phyloP scores from a whole-genome alignment of 2,113 vertebrate genomes.

The Phrynocephalus versicolor region DNA sequence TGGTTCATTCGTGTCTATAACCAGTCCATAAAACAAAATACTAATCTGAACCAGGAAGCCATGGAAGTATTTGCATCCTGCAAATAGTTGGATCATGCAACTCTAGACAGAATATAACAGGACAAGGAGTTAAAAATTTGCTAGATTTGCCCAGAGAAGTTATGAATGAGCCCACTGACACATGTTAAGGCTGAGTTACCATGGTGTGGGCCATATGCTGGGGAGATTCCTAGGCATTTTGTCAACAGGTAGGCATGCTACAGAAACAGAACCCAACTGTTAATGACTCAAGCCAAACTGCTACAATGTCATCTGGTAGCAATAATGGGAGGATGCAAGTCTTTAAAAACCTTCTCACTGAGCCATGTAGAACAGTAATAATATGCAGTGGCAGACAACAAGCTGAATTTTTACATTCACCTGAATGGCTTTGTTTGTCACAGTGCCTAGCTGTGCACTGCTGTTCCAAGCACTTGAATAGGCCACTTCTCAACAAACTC shows the following conservation, averaged over 20 bases:
- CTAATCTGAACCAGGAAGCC: not conserved
- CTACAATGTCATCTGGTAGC: not conserved
- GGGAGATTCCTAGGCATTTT: no score
- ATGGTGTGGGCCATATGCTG: not conserved
- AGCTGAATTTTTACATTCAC: not conserved
- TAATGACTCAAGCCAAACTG: not conserved
- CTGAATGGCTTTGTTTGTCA: not conserved
- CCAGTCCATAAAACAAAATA: no score
- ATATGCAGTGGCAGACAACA: not conserved
- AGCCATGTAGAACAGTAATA: no score
- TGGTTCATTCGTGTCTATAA: not conserved
- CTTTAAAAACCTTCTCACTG: not conserved
- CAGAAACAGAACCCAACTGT: no score
- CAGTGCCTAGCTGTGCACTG: not conserved
- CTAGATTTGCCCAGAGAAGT: not conserved
- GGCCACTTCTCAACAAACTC: not conserved
- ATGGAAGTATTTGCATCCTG: not conserved
- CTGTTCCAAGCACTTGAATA: not conserved
- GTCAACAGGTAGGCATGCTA: no score
- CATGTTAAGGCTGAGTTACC: not conserved
- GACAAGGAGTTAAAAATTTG: not conserved
- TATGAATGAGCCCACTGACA: not conserved
- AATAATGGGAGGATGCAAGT: not conserved
- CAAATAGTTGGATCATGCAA: no score
- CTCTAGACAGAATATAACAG: not conserved